phyloP scores from a whole-genome alignment of 2,113 vertebrate genomes.

The Pachyramphus minor region DNA sequence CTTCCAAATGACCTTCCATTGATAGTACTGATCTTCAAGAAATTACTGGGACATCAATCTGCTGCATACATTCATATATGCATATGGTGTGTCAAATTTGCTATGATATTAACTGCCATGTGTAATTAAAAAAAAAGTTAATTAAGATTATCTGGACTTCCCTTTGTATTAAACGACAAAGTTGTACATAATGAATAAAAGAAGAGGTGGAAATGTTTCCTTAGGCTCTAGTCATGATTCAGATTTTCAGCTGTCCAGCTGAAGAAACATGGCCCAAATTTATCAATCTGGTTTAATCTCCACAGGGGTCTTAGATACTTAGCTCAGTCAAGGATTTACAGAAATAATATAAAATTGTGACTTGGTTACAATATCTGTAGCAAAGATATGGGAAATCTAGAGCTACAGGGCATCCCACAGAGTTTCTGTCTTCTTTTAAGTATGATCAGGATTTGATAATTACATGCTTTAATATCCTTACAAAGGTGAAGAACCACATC shows the following conservation, averaged over 20 bases:
- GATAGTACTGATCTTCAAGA: background rate
- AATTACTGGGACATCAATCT: background rate
- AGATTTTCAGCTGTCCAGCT: background rate
- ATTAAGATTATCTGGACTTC: background rate
- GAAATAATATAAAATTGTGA: background rate
- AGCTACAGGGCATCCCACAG: background rate
- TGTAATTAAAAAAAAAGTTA: background rate
- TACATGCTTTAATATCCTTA: fast-evolving
- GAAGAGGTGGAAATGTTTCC: background rate
- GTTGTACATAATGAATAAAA: background rate
- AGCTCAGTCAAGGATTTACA: background rate
- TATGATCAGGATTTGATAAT: background rate
- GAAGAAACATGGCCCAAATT: background rate
- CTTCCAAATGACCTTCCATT: background rate
- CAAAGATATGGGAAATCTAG: background rate
- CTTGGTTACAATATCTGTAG: background rate
- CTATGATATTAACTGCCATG: background rate
- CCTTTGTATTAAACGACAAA: background rate
- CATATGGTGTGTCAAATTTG: background rate
- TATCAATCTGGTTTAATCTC: background rate
- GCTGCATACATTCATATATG: fast-evolving
- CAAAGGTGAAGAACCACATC: background rate
- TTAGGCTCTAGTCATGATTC: background rate
- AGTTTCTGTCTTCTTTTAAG: background rate
- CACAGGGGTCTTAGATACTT: background rate